Conservation (phyloP, 2,888 invertebrate species). For the Heliconius aoede region DNA sequence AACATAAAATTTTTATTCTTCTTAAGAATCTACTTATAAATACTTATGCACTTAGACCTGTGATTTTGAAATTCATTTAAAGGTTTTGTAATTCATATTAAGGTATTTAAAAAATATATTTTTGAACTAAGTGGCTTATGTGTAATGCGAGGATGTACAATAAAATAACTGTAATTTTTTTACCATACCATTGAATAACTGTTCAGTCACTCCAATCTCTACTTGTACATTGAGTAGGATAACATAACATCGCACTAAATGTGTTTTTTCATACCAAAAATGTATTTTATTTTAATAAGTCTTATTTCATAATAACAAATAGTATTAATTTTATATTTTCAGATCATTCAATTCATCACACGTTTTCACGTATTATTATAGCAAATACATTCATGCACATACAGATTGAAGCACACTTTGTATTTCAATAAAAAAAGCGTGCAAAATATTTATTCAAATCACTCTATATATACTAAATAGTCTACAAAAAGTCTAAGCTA, state of each 20-base stretch:
- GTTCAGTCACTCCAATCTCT: background rate
- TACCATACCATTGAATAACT: no score
- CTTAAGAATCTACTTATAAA: background rate
- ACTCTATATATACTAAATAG: background rate
- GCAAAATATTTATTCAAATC: slow-evolving; percentile 8
- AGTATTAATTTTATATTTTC: background rate
- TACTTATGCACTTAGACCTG: background rate
- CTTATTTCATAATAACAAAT: background rate
- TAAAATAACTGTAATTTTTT: no score
- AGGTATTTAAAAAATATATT: no score
- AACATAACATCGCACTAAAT: background rate
- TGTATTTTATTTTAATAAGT: background rate
- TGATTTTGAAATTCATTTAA: no score
- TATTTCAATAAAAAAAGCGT: background rate
- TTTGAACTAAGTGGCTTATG: no score
- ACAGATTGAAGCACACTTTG: background rate
- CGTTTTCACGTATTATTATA: background rate
- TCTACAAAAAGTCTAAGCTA: no score
- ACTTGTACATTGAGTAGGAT: background rate
- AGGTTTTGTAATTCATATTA: no score
- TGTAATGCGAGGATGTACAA: no score
- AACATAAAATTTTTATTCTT: background rate
- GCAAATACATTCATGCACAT: background rate
- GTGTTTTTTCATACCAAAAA: background rate
- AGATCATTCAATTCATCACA: background rate